Conservation (phyloP, 1,140 invertebrate genomes). For the Cherax quadricarinatus region DNA sequence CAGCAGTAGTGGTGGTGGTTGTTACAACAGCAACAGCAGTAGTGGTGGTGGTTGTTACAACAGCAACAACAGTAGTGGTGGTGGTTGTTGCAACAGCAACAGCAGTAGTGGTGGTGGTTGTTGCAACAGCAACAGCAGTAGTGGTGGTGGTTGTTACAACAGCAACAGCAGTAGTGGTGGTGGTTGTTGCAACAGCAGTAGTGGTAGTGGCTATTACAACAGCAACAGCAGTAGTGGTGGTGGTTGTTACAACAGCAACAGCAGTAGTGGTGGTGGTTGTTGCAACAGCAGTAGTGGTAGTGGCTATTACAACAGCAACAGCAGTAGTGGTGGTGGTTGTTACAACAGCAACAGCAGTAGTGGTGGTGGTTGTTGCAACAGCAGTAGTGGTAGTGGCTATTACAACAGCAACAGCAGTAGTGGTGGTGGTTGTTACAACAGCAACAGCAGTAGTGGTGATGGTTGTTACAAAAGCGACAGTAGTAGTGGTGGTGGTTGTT, state of each 20-base stretch:
- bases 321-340: background rate
- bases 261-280: background rate
- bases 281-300: too few relatives aligned
- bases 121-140: too few relatives aligned
- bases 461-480: too few relatives aligned
- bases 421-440: too few relatives aligned
- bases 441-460: too few relatives aligned
- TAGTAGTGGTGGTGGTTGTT: background rate
- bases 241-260: background rate
- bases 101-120: too few relatives aligned
- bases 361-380: background rate
- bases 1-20: background rate
- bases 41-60: background rate
- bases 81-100: background rate
- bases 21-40: background rate
- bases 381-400: background rate
- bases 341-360: background rate
- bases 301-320: constrained; percentile 10
- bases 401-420: too few relatives aligned
- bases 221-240: too few relatives aligned
- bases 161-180: background rate
- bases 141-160: background rate
- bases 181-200: background rate
- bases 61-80: background rate
- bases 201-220: too few relatives aligned